Evolutionary conservation across 2,888 invertebrate species (phyloP).

Genomic region (Hedychridium roseum): DNA sequence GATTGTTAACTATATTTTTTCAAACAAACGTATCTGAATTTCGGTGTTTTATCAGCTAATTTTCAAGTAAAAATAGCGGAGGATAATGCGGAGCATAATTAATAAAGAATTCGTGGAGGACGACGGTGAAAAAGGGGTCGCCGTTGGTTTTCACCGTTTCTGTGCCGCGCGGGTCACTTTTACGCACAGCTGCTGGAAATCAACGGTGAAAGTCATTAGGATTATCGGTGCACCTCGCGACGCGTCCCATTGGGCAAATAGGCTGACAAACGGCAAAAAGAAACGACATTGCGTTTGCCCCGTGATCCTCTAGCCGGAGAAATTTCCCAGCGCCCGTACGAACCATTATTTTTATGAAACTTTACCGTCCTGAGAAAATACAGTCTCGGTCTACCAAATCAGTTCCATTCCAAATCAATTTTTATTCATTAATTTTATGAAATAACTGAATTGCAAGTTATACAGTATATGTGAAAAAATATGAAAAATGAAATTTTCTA

Average conservation of each 20-base stretch:
- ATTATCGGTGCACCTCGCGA: slow-evolving; percentile 10
- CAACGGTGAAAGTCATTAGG: slow-evolving; percentile 17
- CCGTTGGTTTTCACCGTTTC: slow-evolving; percentile 20
- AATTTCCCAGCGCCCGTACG: neutral
- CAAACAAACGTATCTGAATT: too few species aligned
- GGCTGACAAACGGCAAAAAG: slow-evolving; percentile 14
- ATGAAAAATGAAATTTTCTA: too few species aligned
- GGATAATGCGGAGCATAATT: neutral
- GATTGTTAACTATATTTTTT: too few species aligned
- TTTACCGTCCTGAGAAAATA: too few species aligned
- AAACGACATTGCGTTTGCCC: neutral
- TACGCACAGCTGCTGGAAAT: slow-evolving; percentile 2
- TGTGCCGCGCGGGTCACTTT: slow-evolving; percentile 3
- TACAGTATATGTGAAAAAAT: too few species aligned
- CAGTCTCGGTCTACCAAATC: too few species aligned
- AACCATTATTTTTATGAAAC: neutral
- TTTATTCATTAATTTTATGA: too few species aligned
- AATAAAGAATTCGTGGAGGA: slow-evolving; percentile 15
- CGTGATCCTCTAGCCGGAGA: neutral
- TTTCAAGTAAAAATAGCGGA: neutral
- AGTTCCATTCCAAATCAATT: too few species aligned
- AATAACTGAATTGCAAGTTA: too few species aligned
- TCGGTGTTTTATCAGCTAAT: too few species aligned
- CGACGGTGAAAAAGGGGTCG: slow-evolving; percentile 14
- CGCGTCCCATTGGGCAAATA: slow-evolving; percentile 11